A percentile compares a stretch with the other conserved stretches of the same genome.
These are phyloP conservation scores for Ischnus inquisitorius DNA, from an alignment of 2,888 invertebrate genomes.

Conservation along the genomic window DNA sequence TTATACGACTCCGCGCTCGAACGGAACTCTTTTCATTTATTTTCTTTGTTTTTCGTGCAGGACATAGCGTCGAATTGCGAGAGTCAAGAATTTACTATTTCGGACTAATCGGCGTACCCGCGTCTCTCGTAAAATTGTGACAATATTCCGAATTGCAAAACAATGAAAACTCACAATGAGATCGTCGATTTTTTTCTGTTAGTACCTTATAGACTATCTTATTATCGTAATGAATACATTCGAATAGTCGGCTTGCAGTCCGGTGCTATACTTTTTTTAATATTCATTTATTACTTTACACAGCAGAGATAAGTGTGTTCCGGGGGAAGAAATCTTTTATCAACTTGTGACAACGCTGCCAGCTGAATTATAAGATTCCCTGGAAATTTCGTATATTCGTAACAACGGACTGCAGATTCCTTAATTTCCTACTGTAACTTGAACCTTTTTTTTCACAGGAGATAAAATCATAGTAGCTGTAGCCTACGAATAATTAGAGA, in stretches of 20 bases:
- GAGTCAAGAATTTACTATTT: conserved; percentile 34
- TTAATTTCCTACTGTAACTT: conserved; percentile 37
- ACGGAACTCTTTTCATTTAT: not conserved
- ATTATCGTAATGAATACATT: conserved; percentile 72
- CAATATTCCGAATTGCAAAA: conserved; percentile 70
- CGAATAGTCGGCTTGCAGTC: conserved; percentile 74
- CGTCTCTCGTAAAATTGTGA: conserved; percentile 30
- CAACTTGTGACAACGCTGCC: not conserved
- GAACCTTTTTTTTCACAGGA: conserved; percentile 15
- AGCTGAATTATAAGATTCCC: conserved; percentile 18
- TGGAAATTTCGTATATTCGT: conserved; percentile 19
- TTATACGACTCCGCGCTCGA: conserved; percentile 23
- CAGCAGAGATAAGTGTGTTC: conserved; percentile 71
- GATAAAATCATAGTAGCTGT: conserved; percentile 21
- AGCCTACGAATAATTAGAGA: conserved; percentile 18
- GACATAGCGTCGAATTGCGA: conserved; percentile 2
- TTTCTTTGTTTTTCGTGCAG: conserved; percentile 6
- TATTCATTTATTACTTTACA: conserved; percentile 69
- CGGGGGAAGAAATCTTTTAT: conserved; percentile 18
- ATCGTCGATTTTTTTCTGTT: conserved; percentile 74
- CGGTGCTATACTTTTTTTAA: conserved; percentile 65
- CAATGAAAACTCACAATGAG: conserved; percentile 80
- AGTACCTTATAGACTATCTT: conserved; percentile 76
- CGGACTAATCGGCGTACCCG: conserved; percentile 14
- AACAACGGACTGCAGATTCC: conserved; percentile 39